phyloP scores from a whole-genome alignment of 2,113 vertebrate species.

The Stegastes partitus region DNA sequence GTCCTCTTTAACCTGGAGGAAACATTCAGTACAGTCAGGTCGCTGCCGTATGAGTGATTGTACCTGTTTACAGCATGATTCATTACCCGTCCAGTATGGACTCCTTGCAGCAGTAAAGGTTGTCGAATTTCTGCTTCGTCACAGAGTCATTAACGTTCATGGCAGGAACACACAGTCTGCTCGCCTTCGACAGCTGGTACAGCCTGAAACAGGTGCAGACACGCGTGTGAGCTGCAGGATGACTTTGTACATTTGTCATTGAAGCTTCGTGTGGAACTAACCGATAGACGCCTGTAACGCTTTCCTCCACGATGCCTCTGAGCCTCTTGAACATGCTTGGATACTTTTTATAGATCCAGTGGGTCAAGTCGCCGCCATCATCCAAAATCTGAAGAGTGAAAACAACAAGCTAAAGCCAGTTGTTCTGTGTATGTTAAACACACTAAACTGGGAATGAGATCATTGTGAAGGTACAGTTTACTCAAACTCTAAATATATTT shows the following conservation, averaged over 20 bases:
- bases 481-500: not conserved
- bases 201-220: conserved; percentile 81
- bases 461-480: not conserved
- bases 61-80: conserved; percentile 14
- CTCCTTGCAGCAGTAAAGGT: conserved; percentile 95
- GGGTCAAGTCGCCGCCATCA: conserved; percentile 95
- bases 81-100: conserved; percentile 93
- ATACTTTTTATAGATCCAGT: conserved; percentile 97
- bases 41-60: not conserved
- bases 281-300: conserved; percentile 95
- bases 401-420: not conserved
- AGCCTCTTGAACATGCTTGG: conserved; percentile 93
- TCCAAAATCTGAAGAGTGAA: conserved; percentile 89
- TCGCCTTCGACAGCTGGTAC: conserved; percentile 93
- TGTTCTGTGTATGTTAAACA: too few species aligned
- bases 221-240: not conserved
- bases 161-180: conserved; percentile 91
- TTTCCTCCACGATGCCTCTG: conserved; percentile 97
- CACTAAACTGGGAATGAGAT: not conserved
- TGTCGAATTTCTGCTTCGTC: conserved; percentile 97
- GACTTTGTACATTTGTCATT: not conserved
- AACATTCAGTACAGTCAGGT: conserved; percentile 28
- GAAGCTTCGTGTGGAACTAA: conserved; percentile 51
- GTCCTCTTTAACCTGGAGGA: conserved; percentile 89
- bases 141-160: conserved; percentile 97